These are phyloP conservation scores for Propsilocerus akamusi DNA, from an alignment of 1,140 invertebrate genomes.

Conservation along the genomic window DNA sequence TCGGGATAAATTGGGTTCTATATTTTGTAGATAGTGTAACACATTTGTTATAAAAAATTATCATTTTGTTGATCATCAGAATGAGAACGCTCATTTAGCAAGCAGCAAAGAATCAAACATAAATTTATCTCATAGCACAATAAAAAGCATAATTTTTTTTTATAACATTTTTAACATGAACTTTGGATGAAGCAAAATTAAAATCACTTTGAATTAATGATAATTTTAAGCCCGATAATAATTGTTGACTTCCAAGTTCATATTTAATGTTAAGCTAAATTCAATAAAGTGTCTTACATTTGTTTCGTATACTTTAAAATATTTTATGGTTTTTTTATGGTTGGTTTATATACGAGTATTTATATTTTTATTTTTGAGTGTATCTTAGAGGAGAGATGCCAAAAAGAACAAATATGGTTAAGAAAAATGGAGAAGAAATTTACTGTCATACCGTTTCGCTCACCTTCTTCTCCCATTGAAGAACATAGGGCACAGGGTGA, in stretches of 20 bases:
- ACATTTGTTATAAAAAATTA: no score
- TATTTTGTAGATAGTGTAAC: no score
- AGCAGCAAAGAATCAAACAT: neutral
- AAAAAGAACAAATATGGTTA: conserved; percentile 10
- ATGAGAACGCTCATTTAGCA: no score
- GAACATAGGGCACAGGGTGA: conserved; percentile 85
- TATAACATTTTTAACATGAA: neutral
- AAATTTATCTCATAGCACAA: neutral
- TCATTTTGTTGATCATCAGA: no score
- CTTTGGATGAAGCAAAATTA: neutral
- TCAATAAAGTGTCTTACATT: conserved; percentile 1
- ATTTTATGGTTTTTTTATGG: conserved; percentile 1
- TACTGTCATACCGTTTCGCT: conserved; percentile 74
- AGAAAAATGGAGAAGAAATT: conserved; percentile 44
- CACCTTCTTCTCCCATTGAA: conserved; percentile 97
- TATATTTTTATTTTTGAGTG: neutral
- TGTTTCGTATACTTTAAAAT: conserved; percentile 3
- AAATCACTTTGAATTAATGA: conserved; percentile 5
- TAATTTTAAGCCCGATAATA: conserved; percentile 3
- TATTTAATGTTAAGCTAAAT: no score
- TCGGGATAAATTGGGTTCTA: no score
- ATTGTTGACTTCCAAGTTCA: no score
- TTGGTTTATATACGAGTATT: conserved; percentile 4
- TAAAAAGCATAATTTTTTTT: neutral
- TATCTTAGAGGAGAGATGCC: conserved; percentile 3